Evolutionary conservation across 2,888 invertebrate genomes (phyloP).

Genomic region (Chromoteleia sp.): DNA sequence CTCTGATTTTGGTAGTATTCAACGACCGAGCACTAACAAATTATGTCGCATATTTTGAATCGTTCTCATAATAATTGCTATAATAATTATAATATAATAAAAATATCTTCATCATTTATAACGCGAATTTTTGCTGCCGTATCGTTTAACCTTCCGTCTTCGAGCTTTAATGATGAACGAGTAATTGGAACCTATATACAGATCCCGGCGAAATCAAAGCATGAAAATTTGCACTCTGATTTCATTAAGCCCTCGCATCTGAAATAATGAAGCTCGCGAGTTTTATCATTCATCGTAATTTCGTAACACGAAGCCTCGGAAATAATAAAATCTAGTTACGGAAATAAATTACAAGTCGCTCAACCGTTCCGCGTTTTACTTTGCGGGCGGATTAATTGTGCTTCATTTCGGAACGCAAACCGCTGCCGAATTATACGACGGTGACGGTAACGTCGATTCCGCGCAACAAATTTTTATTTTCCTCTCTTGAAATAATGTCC

Average conservation of each 20-base stretch:
- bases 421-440: no score
- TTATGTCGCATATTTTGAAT: no score
- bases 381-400: constrained; percentile 11
- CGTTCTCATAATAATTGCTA: no score
- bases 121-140: not conserved
- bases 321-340: constrained; percentile 44
- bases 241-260: constrained; percentile 25
- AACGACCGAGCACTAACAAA: no score
- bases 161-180: constrained; percentile 13
- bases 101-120: no score
- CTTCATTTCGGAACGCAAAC: constrained; percentile 8
- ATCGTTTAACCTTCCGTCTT: not conserved
- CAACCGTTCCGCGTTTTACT: not conserved
- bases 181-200: constrained; percentile 13
- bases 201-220: constrained; percentile 6
- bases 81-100: no score
- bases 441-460: no score
- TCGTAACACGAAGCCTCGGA: constrained; percentile 8
- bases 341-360: constrained; percentile 39
- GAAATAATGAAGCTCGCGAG: constrained; percentile 30
- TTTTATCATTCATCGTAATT: constrained; percentile 38
- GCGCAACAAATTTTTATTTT: no score
- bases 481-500: no score
- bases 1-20: no score
- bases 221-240: constrained; percentile 28